Evolutionary conservation across 2,888 invertebrate genomes (phyloP).

Genomic region (Andrena trimmerana): DNA sequence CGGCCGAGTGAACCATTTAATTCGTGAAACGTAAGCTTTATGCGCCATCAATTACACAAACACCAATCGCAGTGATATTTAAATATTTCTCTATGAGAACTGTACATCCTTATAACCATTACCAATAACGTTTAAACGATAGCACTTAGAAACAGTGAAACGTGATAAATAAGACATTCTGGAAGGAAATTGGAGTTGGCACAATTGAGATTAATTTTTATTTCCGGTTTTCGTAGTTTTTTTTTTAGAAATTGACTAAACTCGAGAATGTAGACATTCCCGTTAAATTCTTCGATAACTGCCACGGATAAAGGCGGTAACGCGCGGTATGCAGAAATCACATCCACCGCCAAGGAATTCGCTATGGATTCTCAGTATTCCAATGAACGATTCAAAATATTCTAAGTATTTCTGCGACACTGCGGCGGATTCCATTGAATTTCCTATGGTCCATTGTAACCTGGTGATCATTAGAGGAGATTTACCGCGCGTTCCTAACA

Average conservation of each 20-base stretch:
- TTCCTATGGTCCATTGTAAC: conserved; percentile 29
- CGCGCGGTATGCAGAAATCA: conserved; percentile 15
- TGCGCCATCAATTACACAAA: neutral
- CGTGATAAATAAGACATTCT: no score
- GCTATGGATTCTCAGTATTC: conserved; percentile 34
- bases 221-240: neutral
- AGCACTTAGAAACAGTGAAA: no score
- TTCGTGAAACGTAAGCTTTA: neutral
- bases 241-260: neutral
- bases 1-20: neutral
- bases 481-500: conserved; percentile 7
- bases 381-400: conserved; percentile 44
- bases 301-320: neutral
- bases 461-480: conserved; percentile 36
- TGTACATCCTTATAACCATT: neutral
- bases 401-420: conserved; percentile 42
- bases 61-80: neutral
- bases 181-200: no score
- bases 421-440: conserved; percentile 19
- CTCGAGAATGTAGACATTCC: neutral
- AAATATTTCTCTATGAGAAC: neutral
- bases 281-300: neutral
- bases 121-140: neutral
- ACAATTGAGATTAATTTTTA: neutral
- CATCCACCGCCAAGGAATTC: neutral